Percentiles rank a stretch among this genome's conserved stretches.
Evolutionary conservation across 2,888 invertebrate genomes (phyloP).

Genomic region (Blomia tropicalis): DNA sequence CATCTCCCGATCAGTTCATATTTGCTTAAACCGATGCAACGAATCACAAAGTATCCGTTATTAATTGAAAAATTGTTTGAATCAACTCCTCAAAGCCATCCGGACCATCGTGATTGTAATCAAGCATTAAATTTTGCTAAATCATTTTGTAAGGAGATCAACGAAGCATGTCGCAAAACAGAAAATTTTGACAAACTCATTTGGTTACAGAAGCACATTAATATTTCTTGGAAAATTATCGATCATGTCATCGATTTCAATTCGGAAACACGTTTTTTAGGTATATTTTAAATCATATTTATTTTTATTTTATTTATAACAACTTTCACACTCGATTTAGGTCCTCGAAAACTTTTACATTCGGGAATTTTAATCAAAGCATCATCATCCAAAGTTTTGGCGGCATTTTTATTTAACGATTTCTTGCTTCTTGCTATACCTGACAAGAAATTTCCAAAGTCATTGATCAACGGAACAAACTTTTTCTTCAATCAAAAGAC

Average conservation of each 20-base stretch:
- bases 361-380: background rate
- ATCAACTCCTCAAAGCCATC: conserved; percentile 45
- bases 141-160: conserved; percentile 52
- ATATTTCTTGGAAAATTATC: background rate
- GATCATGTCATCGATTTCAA: background rate
- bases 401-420: conserved; percentile 52
- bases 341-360: background rate
- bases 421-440: conserved; percentile 53
- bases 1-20: conserved; percentile 54
- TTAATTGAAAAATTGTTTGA: conserved; percentile 54
- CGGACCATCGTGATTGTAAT: conserved; percentile 46
- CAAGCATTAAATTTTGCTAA: conserved; percentile 51
- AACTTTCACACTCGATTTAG: too few relatives aligned
- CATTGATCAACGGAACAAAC: conserved; percentile 42
- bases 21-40: conserved; percentile 61
- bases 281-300: too few relatives aligned
- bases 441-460: conserved; percentile 33
- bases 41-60: conserved; percentile 61
- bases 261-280: conserved; percentile 2
- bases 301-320: too few relatives aligned
- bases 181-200: background rate
- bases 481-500: conserved; percentile 47
- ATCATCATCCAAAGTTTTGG: background rate
- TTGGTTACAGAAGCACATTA: background rate
- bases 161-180: conserved; percentile 39